Conservation (phyloP, 2,797 vertebrate species). For the Pangasius larnaudii region DNA sequence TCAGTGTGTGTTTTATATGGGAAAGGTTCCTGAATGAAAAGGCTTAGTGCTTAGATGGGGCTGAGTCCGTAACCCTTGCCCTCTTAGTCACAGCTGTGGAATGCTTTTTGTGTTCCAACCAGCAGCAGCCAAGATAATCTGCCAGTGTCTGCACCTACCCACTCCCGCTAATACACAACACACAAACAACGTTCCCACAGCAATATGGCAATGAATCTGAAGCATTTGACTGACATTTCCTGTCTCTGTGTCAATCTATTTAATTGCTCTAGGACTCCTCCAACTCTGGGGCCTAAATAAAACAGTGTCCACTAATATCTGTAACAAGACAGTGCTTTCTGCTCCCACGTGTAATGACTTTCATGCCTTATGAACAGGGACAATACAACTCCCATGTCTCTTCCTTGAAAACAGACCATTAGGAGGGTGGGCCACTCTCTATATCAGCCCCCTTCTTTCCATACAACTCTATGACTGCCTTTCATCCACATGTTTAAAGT, state of each 20-base stretch:
- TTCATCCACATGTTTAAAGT: slow-evolving; percentile 48
- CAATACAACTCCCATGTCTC: slow-evolving; percentile 48
- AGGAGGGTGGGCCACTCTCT: slow-evolving; percentile 53
- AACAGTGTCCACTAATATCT: slow-evolving; percentile 28
- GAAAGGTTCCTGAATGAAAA: slow-evolving; percentile 67
- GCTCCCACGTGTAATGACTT: slow-evolving; percentile 34
- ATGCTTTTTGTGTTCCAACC: slow-evolving; percentile 72
- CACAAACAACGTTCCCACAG: slow-evolving; percentile 60
- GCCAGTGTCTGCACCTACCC: slow-evolving; percentile 55
- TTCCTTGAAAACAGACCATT: slow-evolving; percentile 48
- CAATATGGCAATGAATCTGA: slow-evolving; percentile 34
- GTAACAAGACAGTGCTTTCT: slow-evolving; percentile 32
- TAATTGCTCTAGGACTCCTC: slow-evolving; percentile 27
- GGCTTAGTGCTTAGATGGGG: slow-evolving; percentile 66
- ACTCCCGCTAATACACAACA: slow-evolving; percentile 43
- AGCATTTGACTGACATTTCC: slow-evolving; percentile 47
- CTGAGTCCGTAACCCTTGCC: slow-evolving; percentile 71
- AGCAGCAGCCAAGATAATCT: slow-evolving; percentile 56
- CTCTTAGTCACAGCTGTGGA: slow-evolving; percentile 75
- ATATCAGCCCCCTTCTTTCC: slow-evolving; percentile 30
- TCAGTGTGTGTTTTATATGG: slow-evolving; percentile 57
- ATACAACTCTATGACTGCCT: slow-evolving; percentile 40
- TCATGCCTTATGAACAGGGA: slow-evolving; percentile 48
- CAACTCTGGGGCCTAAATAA: slow-evolving; percentile 9
- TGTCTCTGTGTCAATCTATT: slow-evolving; percentile 37